Conservation (phyloP, 2,113 vertebrate genomes). For the Bubo blakistoni region DNA sequence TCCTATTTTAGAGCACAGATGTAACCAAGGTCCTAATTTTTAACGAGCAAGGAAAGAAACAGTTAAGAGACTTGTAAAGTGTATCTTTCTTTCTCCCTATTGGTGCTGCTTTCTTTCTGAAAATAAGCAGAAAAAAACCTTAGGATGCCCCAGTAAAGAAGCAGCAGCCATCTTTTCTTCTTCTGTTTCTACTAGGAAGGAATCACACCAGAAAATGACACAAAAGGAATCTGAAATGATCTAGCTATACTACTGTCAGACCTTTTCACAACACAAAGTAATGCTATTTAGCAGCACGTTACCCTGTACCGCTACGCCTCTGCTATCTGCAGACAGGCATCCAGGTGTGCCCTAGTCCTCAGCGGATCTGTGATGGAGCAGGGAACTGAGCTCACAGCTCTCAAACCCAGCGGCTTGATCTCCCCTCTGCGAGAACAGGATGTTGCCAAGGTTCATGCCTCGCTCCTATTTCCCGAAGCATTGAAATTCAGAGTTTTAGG, state of each 20-base stretch:
- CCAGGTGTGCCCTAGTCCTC: not conserved
- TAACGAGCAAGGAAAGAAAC: not conserved
- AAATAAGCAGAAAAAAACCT: not conserved
- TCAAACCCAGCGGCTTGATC: not conserved
- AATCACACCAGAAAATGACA: not conserved
- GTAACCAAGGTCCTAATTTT: not conserved
- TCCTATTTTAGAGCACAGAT: not conserved
- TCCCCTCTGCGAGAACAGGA: not conserved
- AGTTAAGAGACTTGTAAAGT: not conserved
- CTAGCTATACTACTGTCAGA: not conserved
- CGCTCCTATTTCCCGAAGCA: accelerated
- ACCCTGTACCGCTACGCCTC: not conserved
- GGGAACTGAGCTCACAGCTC: not conserved
- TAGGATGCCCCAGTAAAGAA: not conserved
- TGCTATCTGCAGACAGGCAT: not conserved
- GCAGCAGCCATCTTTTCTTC: not conserved
- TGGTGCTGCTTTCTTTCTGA: not conserved
- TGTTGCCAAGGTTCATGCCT: not conserved
- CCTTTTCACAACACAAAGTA: not conserved
- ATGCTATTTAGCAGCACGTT: not conserved
- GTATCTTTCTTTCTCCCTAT: not conserved
- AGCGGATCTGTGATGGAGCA: accelerated
- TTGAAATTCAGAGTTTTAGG: not conserved
- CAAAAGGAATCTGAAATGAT: not conserved
- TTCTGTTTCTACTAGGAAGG: not conserved